Percentiles rank a stretch among this genome's conserved stretches.
phyloP scores from a whole-genome alignment of 2,797 vertebrate species.

The Huso huso region DNA sequence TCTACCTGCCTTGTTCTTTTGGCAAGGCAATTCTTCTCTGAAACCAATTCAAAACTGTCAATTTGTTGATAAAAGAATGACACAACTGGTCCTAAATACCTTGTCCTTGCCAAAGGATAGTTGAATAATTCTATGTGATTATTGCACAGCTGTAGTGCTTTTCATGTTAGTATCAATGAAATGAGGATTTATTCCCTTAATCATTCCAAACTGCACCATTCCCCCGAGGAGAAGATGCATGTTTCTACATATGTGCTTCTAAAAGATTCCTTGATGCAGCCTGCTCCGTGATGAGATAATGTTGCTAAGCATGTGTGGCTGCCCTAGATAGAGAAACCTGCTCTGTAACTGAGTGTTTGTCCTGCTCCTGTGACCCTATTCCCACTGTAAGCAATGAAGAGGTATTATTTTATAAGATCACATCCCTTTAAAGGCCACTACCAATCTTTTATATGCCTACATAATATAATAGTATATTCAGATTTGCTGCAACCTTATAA shows the following conservation, averaged over 20 bases:
- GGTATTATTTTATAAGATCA: constrained; percentile 18
- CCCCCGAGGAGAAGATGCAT: constrained; percentile 45
- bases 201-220: constrained; percentile 55
- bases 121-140: constrained; percentile 65
- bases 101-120: constrained; percentile 67
- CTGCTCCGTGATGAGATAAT: constrained; percentile 44
- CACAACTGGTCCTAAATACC: constrained; percentile 62
- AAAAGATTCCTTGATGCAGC: constrained; percentile 38
- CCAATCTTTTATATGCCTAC: neutral
- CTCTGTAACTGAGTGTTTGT: constrained; percentile 35
- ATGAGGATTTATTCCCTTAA: constrained; percentile 69
- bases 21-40: constrained; percentile 25
- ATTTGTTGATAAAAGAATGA: constrained; percentile 61
- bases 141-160: constrained; percentile 55
- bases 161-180: constrained; percentile 55
- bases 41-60: constrained; percentile 60
- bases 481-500: too few relatives aligned
- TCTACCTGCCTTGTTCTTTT: constrained; percentile 13
- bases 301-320: constrained; percentile 25
- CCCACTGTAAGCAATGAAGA: constrained; percentile 21
- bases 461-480: neutral
- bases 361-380: constrained; percentile 26
- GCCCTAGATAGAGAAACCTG: constrained; percentile 32
- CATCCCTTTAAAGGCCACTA: neutral
- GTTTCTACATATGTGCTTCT: constrained; percentile 49